Conservation (phyloP, 2,797 vertebrate species). For the Pseudopleuronectes americanus region DNA sequence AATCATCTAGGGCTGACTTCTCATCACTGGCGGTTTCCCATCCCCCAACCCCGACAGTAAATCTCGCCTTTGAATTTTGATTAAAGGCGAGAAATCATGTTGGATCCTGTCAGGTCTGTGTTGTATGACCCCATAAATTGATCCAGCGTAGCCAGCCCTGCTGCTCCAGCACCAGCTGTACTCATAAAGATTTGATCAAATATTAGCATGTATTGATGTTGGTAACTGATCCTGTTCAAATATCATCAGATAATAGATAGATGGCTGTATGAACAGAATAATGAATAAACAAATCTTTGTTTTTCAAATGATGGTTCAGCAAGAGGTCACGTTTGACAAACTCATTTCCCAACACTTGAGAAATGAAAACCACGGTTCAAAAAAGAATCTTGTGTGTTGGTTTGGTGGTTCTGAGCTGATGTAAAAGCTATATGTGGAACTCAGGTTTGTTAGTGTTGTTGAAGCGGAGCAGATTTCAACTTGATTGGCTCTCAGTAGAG, state of each 20-base stretch:
- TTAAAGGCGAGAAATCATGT: constrained; percentile 34
- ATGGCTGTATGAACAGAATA: background rate
- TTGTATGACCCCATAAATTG: constrained; percentile 22
- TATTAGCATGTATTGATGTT: background rate
- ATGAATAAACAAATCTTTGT: background rate
- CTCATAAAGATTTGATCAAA: background rate
- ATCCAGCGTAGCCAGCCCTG: background rate
- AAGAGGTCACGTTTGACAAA: background rate
- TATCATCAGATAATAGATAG: background rate
- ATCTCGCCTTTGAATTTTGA: constrained; percentile 50
- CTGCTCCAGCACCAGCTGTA: background rate
- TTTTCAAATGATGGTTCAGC: background rate
- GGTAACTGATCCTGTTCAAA: background rate
- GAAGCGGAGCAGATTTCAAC: no score
- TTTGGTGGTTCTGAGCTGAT: no score
- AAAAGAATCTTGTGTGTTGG: no score
- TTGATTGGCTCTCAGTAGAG: no score
- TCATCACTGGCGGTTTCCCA: constrained; percentile 7
- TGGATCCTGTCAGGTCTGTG: constrained; percentile 23
- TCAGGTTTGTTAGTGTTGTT: no score
- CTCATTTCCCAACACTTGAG: background rate
- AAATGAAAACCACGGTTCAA: background rate
- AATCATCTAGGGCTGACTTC: constrained; percentile 59
- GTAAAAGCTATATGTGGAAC: no score
- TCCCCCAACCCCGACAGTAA: constrained; percentile 35